These are phyloP conservation scores for Trichopria drosophilae DNA, from an alignment of 2,888 invertebrate genomes.

Conservation along the genomic window DNA sequence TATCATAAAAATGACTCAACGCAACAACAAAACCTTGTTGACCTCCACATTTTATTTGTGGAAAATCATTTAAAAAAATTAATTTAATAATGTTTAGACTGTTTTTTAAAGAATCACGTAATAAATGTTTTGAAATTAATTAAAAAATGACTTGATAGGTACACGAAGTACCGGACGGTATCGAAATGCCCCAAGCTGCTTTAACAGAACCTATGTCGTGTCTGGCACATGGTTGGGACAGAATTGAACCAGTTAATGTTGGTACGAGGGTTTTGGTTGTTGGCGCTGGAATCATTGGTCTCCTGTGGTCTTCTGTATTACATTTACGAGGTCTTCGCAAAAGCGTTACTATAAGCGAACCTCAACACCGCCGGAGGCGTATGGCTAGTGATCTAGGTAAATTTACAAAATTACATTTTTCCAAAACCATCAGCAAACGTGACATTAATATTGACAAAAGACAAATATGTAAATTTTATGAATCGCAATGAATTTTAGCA, in stretches of 20 bases:
- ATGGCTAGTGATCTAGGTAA: slow-evolving; percentile 49
- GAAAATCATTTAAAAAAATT: background rate
- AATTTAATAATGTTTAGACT: too few species aligned
- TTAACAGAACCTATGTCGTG: slow-evolving; percentile 73
- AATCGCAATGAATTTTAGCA: too few species aligned
- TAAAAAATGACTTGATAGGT: slow-evolving; percentile 43
- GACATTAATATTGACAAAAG: too few species aligned
- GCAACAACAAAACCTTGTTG: too few species aligned
- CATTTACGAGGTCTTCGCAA: slow-evolving; percentile 71
- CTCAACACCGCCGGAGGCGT: slow-evolving; percentile 59
- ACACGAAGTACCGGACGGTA: slow-evolving; percentile 45
- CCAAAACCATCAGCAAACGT: too few species aligned
- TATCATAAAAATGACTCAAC: too few species aligned
- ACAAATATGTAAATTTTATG: too few species aligned
- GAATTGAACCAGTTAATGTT: slow-evolving; percentile 65
- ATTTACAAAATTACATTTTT: slow-evolving; percentile 5
- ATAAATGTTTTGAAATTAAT: too few species aligned
- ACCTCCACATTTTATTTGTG: too few species aligned
- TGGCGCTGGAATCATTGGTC: slow-evolving; percentile 75
- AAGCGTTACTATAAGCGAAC: slow-evolving; percentile 69
- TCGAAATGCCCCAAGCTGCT: slow-evolving; percentile 60
- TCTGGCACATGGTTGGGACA: slow-evolving; percentile 70
- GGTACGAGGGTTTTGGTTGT: slow-evolving; percentile 67
- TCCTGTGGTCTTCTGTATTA: slow-evolving; percentile 67
- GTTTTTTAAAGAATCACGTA: too few species aligned